These are phyloP conservation scores for Periparus ater DNA, from an alignment of 2,797 vertebrate genomes.

Conservation along the genomic window DNA sequence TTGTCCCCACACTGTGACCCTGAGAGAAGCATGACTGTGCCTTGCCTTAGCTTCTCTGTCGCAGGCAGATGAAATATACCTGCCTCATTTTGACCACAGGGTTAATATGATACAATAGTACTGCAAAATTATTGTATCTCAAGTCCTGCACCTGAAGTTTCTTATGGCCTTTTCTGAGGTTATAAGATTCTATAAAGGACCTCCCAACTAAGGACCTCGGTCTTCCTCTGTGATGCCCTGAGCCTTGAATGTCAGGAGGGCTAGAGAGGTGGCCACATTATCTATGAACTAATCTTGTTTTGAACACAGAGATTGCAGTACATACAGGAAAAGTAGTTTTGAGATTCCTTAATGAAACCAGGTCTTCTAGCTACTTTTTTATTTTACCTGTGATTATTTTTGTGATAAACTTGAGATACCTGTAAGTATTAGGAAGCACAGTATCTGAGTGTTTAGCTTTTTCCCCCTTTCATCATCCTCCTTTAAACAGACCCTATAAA, in stretches of 20 bases:
- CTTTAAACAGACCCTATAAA: background rate
- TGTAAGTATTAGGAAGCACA: background rate
- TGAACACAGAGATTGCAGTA: background rate
- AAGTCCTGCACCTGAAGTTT: background rate
- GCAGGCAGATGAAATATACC: background rate
- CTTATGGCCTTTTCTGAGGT: background rate
- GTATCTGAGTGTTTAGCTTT: background rate
- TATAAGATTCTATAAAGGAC: background rate
- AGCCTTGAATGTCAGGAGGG: background rate
- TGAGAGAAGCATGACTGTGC: background rate
- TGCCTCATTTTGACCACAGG: background rate
- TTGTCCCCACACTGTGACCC: background rate
- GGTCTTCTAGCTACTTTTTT: background rate
- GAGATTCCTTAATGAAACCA: background rate
- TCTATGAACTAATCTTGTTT: background rate
- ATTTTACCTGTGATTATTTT: background rate
- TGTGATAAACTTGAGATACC: background rate
- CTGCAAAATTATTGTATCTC: background rate
- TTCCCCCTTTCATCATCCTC: background rate
- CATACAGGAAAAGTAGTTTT: background rate
- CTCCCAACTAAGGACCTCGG: background rate
- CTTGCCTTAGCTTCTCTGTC: background rate
- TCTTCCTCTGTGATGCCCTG: background rate
- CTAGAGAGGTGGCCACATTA: background rate
- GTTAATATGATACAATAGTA: background rate